Evolutionary conservation across 2,113 vertebrate genomes (phyloP).

Genomic region (Colius striatus): DNA sequence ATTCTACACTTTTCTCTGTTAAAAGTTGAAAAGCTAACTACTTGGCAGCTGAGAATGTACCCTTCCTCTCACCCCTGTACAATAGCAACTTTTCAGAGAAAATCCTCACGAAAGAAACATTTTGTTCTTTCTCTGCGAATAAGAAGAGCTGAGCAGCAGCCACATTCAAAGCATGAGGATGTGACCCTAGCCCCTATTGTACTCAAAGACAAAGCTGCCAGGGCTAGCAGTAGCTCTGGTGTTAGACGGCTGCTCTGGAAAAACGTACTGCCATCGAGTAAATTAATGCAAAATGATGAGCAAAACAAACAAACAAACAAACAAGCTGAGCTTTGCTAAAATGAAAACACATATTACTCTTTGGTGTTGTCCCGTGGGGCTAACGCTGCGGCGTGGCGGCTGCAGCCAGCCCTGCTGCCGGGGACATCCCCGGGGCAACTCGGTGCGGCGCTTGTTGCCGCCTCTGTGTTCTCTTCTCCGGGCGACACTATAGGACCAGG

Average conservation of each 20-base stretch:
- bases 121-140: neutral
- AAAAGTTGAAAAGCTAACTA: neutral
- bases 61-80: neutral
- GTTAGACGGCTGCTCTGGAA: fast-evolving
- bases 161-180: fast-evolving
- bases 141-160: neutral
- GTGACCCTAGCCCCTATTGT: fast-evolving
- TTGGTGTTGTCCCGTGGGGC: too few relatives aligned
- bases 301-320: too few relatives aligned
- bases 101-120: neutral
- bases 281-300: fast-evolving
- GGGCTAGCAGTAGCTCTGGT: fast-evolving
- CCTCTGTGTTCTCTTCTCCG: neutral
- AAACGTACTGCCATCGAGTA: fast-evolving
- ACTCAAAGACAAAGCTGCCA: neutral
- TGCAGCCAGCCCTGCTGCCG: neutral
- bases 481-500: neutral
- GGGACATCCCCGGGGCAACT: neutral
- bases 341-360: fast-evolving
- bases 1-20: neutral
- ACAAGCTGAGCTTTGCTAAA: neutral
- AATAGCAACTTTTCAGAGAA: neutral
- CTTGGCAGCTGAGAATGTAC: neutral
- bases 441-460: neutral
- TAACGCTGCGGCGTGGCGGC: neutral